These are phyloP conservation scores for Tetrao urogallus DNA, from an alignment of 2,113 vertebrate genomes.

Conservation along the genomic window DNA sequence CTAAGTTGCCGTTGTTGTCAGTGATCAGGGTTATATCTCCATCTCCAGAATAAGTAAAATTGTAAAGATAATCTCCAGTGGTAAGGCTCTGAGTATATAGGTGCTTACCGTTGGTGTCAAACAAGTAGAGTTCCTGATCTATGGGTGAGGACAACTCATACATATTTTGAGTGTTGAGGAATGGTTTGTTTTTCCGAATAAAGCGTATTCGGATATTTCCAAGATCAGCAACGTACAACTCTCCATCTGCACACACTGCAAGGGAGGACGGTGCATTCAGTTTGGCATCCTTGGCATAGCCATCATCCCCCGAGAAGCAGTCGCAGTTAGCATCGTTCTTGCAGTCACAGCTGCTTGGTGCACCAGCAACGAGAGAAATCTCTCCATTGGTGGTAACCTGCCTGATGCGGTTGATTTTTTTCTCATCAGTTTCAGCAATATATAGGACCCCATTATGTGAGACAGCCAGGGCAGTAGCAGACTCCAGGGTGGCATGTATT, in stretches of 20 bases:
- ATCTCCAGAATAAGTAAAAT: constrained; percentile 91
- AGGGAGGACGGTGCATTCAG: constrained; percentile 92
- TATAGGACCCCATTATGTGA: constrained; percentile 94
- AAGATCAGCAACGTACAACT: constrained; percentile 93
- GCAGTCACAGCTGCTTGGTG: constrained; percentile 95
- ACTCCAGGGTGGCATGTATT: constrained; percentile 93
- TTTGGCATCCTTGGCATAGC: constrained; percentile 96
- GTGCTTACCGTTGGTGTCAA: constrained; percentile 94
- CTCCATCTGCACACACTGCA: constrained; percentile 92
- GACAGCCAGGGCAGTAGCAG: constrained; percentile 90
- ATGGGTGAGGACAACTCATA: constrained; percentile 96
- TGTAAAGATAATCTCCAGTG: constrained; percentile 95
- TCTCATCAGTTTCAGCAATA: constrained; percentile 95
- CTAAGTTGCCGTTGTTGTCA: constrained; percentile 92
- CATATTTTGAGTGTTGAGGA: constrained; percentile 92
- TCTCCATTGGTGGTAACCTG: constrained; percentile 95
- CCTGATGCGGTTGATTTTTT: constrained; percentile 94
- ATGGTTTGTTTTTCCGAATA: constrained; percentile 93
- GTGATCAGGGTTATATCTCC: constrained; percentile 91
- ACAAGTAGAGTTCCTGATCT: constrained; percentile 95
- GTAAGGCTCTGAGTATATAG: constrained; percentile 95
- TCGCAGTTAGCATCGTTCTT: constrained; percentile 98
- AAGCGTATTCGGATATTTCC: constrained; percentile 95
- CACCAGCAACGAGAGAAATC: constrained; percentile 93
- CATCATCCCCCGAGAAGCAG: constrained; percentile 95